Evolutionary conservation across 2,888 invertebrate genomes (phyloP).

Genomic region (Scaptodrosophila latifasciaeformis): DNA sequence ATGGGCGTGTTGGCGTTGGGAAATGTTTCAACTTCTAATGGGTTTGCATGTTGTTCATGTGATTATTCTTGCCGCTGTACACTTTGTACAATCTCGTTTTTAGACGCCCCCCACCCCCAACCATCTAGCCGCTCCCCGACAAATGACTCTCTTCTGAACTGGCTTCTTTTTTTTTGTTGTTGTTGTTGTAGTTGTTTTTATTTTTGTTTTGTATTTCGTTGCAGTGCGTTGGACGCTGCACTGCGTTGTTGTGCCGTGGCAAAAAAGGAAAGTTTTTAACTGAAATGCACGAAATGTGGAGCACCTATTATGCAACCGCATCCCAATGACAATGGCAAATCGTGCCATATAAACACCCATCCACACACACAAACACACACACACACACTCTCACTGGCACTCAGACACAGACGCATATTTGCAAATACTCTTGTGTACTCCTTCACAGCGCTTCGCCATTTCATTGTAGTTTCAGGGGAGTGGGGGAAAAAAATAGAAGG

Average conservation of each 20-base stretch:
- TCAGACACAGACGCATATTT: too few species aligned
- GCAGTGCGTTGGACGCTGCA: background rate
- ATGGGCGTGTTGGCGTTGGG: conserved; percentile 14
- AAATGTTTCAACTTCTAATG: conserved; percentile 65
- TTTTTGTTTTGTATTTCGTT: background rate
- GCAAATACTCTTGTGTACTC: too few species aligned
- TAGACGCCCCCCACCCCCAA: too few species aligned
- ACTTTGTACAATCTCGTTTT: too few species aligned
- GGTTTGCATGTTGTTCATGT: conserved; percentile 50
- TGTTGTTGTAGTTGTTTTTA: background rate
- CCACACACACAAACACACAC: background rate
- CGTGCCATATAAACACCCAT: conserved; percentile 13
- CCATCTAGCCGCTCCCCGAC: too few species aligned
- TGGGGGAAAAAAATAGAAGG: too few species aligned
- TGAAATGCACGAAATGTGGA: conserved; percentile 60
- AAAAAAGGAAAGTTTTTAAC: conserved; percentile 29
- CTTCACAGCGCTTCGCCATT: too few species aligned
- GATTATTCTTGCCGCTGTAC: conserved; percentile 21
- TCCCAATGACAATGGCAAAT: conserved; percentile 48
- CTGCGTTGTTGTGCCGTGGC: background rate
- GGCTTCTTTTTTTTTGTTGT: background rate
- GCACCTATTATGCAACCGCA: conserved; percentile 62
- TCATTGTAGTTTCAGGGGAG: too few species aligned
- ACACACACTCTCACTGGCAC: background rate
- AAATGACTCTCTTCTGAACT: background rate